phyloP scores from a whole-genome alignment of 2,888 invertebrate species.

The Acleris holmiana region DNA sequence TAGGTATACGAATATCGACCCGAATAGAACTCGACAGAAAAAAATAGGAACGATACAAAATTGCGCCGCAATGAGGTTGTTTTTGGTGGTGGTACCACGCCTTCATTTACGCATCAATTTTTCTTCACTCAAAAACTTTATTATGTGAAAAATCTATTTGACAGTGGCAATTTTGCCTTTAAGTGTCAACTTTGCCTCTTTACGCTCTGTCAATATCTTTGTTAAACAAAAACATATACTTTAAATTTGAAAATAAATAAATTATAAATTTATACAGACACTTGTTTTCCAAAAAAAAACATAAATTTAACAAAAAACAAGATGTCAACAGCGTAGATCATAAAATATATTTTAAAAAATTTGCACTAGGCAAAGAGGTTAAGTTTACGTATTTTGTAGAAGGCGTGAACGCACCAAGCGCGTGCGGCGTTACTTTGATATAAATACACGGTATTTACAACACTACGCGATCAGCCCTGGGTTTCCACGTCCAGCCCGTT shows the following conservation, averaged over 20 bases:
- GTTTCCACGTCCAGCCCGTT: constrained; percentile 96
- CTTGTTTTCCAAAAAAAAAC: too few relatives aligned
- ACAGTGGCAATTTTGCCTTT: background rate
- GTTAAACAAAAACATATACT: too few relatives aligned
- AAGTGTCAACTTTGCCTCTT: too few relatives aligned
- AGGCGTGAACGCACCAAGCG: constrained; percentile 13
- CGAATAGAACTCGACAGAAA: constrained; percentile 81
- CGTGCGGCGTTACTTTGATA: constrained; percentile 47
- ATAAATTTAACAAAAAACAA: constrained; percentile 5
- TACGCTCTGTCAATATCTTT: too few relatives aligned
- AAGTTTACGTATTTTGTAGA: background rate
- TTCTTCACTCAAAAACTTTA: background rate
- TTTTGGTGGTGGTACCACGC: background rate
- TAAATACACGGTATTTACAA: constrained; percentile 82
- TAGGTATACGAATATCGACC: constrained; percentile 73
- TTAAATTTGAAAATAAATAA: too few relatives aligned
- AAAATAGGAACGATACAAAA: constrained; percentile 84
- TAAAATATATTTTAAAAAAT: background rate
- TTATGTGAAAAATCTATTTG: background rate
- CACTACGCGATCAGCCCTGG: constrained; percentile 75
- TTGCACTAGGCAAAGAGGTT: background rate
- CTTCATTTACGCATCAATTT: background rate
- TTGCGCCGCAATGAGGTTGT: constrained; percentile 49
- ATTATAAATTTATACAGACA: too few relatives aligned
- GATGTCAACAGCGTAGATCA: background rate